Evolutionary conservation across 2,797 vertebrate species (phyloP), one percentile per base, ranked within the genome.

Genomic region (Megalops cyprinoides): DNA sequence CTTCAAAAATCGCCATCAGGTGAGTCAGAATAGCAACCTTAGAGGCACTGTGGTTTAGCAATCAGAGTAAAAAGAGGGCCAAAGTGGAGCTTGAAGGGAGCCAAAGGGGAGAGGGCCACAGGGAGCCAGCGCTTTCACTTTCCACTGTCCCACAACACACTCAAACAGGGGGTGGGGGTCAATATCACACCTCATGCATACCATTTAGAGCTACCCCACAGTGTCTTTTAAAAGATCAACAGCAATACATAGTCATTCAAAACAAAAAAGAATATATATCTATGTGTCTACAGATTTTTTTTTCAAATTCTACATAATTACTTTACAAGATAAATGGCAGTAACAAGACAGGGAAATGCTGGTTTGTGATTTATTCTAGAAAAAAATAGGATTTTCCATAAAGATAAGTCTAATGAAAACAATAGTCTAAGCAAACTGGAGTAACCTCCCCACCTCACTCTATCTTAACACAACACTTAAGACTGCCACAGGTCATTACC

Each of bases 261-360:
- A 81, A 89, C 82, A 78, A 44, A 51, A 81, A 82, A 80, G 85
- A 76, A 85, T 79, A 87, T 60, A 85, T 85, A 84, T 89, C 88
- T 89, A 90, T 85, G n/a, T 56, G 74, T 77, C 74, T 87, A 86
- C 77, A 85, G 25, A 48, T 74, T 76, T 76, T 74, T 58, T 78
- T 58, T 58, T 79, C 31, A 79, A 79, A 80, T 71, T 83, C 75
- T 77, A 8, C 85, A 85, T 81, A 83, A 49, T 86, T 9, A 85
- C n/a, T 87, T 80, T 69, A 81, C 74, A 73, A 42, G 65, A 84
- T 85, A 82, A 84, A 79, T 81, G 77, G 60, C 81, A 86, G 79
- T 86, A 85, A 51, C 28, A 79, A 62, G 0, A 79, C n/a, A 76
- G 79, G 84, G 86, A 56, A 44, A 60, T 23, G 51, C 18, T 85